Conservation (phyloP, 2,113 vertebrate species). For the Myiopsitta monachus region DNA sequence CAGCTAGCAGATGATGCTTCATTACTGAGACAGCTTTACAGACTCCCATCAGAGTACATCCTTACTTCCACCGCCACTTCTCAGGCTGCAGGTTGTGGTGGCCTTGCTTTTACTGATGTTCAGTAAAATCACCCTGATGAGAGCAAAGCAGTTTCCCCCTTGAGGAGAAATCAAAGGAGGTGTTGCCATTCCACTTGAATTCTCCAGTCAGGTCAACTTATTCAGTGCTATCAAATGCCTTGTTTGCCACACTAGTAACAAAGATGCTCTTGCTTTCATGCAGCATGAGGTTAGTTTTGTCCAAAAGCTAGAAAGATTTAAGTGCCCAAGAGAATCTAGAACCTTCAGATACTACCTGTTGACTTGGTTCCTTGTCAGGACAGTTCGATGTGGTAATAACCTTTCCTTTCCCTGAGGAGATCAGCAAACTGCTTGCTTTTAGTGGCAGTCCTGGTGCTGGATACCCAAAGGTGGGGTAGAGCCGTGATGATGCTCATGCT, state of each 20-base stretch:
- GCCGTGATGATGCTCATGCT: background rate
- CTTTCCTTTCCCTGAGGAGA: background rate
- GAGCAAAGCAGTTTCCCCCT: background rate
- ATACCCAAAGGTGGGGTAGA: background rate
- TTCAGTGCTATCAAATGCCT: background rate
- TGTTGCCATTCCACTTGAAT: background rate
- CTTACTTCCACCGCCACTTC: background rate
- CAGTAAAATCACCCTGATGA: background rate
- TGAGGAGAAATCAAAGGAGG: background rate
- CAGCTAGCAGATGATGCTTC: background rate
- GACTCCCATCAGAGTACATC: accelerated
- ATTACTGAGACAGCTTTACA: background rate
- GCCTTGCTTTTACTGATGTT: background rate
- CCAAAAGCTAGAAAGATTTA: background rate
- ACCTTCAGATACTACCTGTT: background rate
- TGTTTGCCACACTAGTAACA: background rate
- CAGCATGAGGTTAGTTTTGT: background rate
- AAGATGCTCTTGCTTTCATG: background rate
- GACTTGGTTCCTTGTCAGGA: background rate
- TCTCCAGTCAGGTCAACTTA: background rate
- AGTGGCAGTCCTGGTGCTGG: background rate
- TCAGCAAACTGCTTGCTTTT: background rate
- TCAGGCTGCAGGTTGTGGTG: background rate
- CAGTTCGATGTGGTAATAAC: background rate
- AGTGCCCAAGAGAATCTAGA: background rate